Conservation (phyloP, 2,113 vertebrate genomes). For the Rhodinocichla rosea region DNA sequence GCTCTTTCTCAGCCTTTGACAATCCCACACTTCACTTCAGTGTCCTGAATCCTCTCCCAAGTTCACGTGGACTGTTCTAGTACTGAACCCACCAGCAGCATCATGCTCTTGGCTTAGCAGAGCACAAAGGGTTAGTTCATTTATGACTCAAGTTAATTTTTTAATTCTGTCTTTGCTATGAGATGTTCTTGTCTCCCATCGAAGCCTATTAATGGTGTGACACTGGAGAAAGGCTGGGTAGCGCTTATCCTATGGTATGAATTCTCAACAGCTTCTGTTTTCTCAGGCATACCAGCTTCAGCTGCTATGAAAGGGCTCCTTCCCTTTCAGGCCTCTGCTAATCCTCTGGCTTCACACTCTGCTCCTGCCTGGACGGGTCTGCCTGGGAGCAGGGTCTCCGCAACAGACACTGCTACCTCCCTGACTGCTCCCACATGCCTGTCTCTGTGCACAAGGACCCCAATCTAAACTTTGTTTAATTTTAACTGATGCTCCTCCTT, state of each 20-base stretch:
- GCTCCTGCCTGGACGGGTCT: rapidly evolving
- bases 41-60: neutral
- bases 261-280: neutral
- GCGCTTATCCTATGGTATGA: neutral
- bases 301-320: neutral
- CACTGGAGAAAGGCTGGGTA: neutral
- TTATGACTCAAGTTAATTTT: neutral
- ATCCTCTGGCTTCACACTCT: slow-evolving; percentile 8
- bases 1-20: neutral
- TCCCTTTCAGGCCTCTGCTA: neutral
- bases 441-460: neutral
- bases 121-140: neutral
- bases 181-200: neutral
- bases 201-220: neutral
- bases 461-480: neutral
- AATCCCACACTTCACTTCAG: neutral
- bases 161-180: neutral
- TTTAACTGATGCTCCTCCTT: neutral
- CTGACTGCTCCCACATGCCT: neutral
- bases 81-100: neutral
- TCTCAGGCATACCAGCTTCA: neutral
- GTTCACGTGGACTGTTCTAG: neutral
- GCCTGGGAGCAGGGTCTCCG: neutral
- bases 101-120: neutral
- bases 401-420: neutral